Evolutionary conservation across 2,113 vertebrate species (phyloP).

Genomic region (Sterrhoptilus dennistouni): DNA sequence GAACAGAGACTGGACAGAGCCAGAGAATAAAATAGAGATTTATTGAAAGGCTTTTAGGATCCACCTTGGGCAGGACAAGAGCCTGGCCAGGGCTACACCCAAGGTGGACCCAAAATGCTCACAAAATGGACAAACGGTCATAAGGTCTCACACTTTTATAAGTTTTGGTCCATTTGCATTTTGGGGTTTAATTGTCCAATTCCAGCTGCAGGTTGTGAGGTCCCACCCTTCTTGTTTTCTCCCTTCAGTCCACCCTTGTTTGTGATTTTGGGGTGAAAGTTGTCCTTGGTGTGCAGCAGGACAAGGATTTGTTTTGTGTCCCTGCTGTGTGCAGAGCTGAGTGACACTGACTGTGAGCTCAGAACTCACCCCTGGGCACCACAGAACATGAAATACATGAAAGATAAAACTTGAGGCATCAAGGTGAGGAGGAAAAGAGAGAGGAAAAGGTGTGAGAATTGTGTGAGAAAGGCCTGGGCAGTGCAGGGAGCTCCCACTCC

Average conservation of each 20-base stretch:
- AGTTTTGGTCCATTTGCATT: background rate
- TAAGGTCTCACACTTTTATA: background rate
- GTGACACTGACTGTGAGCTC: background rate
- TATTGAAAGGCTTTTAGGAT: background rate
- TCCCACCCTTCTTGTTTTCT: background rate
- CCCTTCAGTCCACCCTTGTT: background rate
- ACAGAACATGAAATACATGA: background rate
- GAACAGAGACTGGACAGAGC: background rate
- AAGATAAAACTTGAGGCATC: background rate
- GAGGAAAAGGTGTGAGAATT: background rate
- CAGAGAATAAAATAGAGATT: background rate
- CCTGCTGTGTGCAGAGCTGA: background rate
- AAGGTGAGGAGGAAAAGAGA: background rate
- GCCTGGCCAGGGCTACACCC: background rate
- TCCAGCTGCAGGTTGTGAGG: background rate
- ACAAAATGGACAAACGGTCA: background rate
- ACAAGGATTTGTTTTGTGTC: background rate
- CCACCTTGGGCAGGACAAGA: background rate
- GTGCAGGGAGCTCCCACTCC: background rate
- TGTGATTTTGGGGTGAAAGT: background rate
- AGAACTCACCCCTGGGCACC: background rate
- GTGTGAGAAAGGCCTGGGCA: background rate
- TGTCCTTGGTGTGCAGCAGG: background rate
- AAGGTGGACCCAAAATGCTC: background rate
- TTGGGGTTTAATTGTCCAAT: background rate